These are phyloP conservation scores for Lasioglossum lativentre DNA, from an alignment of 2,888 invertebrate genomes.

Conservation along the genomic window DNA sequence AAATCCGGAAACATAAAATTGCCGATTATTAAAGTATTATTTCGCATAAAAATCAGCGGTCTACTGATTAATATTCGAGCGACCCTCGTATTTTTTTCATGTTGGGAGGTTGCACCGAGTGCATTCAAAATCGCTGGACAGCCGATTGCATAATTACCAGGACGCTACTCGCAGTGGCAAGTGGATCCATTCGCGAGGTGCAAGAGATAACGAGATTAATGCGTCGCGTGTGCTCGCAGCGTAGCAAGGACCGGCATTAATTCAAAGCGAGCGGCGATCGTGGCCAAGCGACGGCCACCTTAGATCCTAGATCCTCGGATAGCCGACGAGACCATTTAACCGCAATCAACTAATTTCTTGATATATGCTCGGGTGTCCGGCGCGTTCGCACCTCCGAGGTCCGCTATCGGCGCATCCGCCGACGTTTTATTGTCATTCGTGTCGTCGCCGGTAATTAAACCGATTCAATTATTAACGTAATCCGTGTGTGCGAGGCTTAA, in stretches of 20 bases:
- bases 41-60: too few species aligned
- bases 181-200: conserved; percentile 49
- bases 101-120: too few species aligned
- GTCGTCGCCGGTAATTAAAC: background rate
- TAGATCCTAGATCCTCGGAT: conserved; percentile 25
- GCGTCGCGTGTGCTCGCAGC: conserved; percentile 18
- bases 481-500: background rate
- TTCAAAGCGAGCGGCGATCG: conserved; percentile 32
- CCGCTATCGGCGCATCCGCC: background rate
- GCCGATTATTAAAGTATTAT: too few species aligned
- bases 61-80: too few species aligned
- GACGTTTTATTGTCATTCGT: background rate
- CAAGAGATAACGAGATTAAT: conserved; percentile 43
- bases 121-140: background rate
- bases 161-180: conserved; percentile 22
- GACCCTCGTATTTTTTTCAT: too few species aligned
- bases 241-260: conserved; percentile 36
- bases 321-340: conserved; percentile 26
- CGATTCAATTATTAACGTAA: background rate
- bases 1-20: too few species aligned
- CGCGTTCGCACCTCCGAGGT: conserved; percentile 26
- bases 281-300: background rate
- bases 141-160: conserved; percentile 21
- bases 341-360: conserved; percentile 44
- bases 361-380: conserved; percentile 15